phyloP scores from a whole-genome alignment of 2,113 vertebrate species.

The Heterotilapia buettikoferi region DNA sequence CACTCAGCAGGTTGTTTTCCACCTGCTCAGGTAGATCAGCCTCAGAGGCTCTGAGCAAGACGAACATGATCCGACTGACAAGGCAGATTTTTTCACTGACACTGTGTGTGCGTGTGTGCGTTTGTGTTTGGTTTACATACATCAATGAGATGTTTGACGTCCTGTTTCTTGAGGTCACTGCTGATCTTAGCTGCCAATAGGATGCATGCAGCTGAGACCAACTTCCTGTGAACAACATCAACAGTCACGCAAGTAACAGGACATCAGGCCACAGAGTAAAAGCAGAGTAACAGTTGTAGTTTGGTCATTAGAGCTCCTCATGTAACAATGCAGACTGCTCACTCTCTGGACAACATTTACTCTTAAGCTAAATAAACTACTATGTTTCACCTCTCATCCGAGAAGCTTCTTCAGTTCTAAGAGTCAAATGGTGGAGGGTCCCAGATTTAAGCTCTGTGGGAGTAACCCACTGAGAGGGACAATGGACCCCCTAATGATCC shows the following conservation, averaged over 20 bases:
- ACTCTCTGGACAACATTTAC: background rate
- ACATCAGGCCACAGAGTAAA: background rate
- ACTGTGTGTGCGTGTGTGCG: background rate
- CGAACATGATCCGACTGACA: background rate
- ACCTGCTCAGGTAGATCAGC: background rate
- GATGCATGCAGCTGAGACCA: conserved; percentile 90
- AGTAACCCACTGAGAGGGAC: too few relatives aligned
- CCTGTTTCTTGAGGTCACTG: conserved; percentile 92
- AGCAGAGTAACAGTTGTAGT: background rate
- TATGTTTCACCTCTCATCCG: too few relatives aligned
- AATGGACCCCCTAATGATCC: too few relatives aligned
- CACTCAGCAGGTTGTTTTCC: background rate
- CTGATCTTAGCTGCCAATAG: conserved; percentile 96
- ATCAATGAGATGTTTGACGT: conserved; percentile 94
- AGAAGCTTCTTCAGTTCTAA: too few relatives aligned
- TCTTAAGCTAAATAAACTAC: too few relatives aligned
- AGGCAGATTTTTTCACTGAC: background rate
- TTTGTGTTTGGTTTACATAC: conserved; percentile 71
- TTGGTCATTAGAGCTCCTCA: background rate
- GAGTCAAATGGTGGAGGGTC: too few relatives aligned
- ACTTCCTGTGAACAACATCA: conserved; percentile 75
- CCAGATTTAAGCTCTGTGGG: too few relatives aligned
- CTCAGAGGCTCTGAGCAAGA: background rate
- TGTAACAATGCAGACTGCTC: background rate
- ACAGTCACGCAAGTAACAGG: accelerated